phyloP scores from a whole-genome alignment of 2,113 vertebrate genomes.

The Naja naja region DNA sequence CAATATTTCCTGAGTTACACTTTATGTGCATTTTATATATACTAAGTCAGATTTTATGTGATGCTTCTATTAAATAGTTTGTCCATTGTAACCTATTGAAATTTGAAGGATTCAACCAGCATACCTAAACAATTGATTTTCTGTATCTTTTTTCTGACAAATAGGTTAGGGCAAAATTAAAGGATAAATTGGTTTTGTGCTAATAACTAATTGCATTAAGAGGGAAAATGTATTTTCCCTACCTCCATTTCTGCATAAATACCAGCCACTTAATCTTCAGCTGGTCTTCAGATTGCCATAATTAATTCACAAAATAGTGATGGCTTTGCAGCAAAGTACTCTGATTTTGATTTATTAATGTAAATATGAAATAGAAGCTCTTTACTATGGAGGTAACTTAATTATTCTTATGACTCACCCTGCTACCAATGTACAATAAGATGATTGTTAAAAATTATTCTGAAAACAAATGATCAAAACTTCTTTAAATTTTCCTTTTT shows the following conservation, averaged over 20 bases:
- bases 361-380: slow-evolving; percentile 41
- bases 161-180: slow-evolving; percentile 13
- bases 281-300: slow-evolving; percentile 47
- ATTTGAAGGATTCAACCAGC: background rate
- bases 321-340: slow-evolving; percentile 57
- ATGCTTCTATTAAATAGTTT: background rate
- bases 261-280: slow-evolving; percentile 61
- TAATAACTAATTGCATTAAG: slow-evolving; percentile 30
- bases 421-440: background rate
- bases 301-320: slow-evolving; percentile 60
- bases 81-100: background rate
- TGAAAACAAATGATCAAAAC: slow-evolving; percentile 25
- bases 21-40: background rate
- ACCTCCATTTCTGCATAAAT: slow-evolving; percentile 40
- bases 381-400: slow-evolving; percentile 55
- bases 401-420: slow-evolving; percentile 39
- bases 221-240: background rate
- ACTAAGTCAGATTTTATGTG: background rate
- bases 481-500: slow-evolving; percentile 38
- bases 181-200: slow-evolving; percentile 6
- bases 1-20: background rate
- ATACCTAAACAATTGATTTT: slow-evolving; percentile 15
- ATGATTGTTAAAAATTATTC: slow-evolving; percentile 12
- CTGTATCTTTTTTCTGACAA: slow-evolving; percentile 45
- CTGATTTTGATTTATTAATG: slow-evolving; percentile 60